Conservation (phyloP, 2,888 invertebrate genomes). For the Trissolcus japonicus region DNA sequence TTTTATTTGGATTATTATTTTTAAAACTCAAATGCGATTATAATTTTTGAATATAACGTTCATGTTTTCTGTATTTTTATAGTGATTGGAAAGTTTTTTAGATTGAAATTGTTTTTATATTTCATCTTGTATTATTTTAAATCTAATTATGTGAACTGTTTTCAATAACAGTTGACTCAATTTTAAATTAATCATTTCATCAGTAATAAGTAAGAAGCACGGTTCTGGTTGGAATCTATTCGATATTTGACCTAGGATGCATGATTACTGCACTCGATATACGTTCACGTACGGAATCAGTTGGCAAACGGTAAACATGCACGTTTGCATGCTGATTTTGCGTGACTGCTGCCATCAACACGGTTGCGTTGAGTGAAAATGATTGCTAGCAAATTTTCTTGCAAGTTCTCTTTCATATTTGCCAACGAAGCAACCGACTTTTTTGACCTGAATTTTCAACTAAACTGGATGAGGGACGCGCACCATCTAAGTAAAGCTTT, state of each 20-base stretch:
- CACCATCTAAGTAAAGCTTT: no score
- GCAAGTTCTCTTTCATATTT: slow-evolving; percentile 38
- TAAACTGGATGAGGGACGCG: neutral
- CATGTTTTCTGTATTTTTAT: no score
- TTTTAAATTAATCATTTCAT: no score
- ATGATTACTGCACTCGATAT: slow-evolving; percentile 66
- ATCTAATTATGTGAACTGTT: no score
- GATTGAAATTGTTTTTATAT: no score
- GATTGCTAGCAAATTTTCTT: slow-evolving; percentile 63
- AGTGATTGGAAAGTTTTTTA: no score
- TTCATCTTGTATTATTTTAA: no score
- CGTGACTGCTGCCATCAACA: slow-evolving; percentile 62
- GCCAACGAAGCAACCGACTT: slow-evolving; percentile 32
- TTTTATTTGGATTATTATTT: no score
- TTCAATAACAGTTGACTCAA: no score
- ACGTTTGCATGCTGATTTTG: slow-evolving; percentile 63
- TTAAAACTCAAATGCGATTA: no score
- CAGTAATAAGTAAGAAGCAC: slow-evolving; percentile 9
- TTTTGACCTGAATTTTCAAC: slow-evolving; percentile 54
- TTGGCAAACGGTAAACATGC: slow-evolving; percentile 66
- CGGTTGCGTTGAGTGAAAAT: slow-evolving; percentile 60
- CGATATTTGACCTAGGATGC: slow-evolving; percentile 66
- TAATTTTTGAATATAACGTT: no score
- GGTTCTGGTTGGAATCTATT: slow-evolving; percentile 64
- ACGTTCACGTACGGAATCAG: slow-evolving; percentile 64